A percentile compares a stretch with the other conserved stretches of the same genome.
phyloP scores from a whole-genome alignment of 1,140 invertebrate species.

The Trinorchestia longiramus region DNA sequence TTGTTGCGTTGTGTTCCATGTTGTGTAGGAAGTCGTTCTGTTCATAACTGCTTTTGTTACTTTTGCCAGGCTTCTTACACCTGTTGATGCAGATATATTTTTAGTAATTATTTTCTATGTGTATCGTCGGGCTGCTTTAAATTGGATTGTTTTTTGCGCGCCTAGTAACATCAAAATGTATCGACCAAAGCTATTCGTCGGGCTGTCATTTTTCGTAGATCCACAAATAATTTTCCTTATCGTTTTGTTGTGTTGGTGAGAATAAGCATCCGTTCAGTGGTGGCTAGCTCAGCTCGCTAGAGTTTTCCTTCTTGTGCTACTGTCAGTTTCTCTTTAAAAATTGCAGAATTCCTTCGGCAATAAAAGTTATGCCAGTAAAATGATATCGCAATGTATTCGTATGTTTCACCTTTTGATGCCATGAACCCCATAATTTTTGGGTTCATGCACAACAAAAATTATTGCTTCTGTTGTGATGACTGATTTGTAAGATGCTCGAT shows the following conservation, averaged over 20 bases:
- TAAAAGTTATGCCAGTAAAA: slow-evolving; percentile 2
- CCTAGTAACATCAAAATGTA: neutral
- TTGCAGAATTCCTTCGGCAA: neutral
- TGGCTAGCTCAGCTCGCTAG: neutral
- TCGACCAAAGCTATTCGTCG: neutral
- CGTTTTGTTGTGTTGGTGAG: too few species aligned
- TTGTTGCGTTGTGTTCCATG: slow-evolving; percentile 38
- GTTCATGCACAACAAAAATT: too few species aligned
- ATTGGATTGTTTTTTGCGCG: neutral
- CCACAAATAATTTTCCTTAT: neutral
- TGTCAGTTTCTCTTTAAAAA: neutral
- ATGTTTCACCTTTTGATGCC: neutral
- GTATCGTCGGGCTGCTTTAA: neutral
- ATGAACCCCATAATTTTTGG: neutral
- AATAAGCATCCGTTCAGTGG: neutral
- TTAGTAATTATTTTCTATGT: slow-evolving; percentile 11
- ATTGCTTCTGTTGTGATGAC: neutral
- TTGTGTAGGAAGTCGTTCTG: neutral
- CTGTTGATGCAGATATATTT: neutral
- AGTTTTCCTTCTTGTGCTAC: neutral
- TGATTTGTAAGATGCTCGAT: neutral
- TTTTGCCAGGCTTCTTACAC: neutral
- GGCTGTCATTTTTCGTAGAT: neutral
- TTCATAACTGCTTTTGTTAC: slow-evolving; percentile 5
- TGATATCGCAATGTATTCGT: neutral